These are phyloP conservation scores for Drosophila monieri DNA, from an alignment of 2,888 invertebrate genomes.

Conservation along the genomic window DNA sequence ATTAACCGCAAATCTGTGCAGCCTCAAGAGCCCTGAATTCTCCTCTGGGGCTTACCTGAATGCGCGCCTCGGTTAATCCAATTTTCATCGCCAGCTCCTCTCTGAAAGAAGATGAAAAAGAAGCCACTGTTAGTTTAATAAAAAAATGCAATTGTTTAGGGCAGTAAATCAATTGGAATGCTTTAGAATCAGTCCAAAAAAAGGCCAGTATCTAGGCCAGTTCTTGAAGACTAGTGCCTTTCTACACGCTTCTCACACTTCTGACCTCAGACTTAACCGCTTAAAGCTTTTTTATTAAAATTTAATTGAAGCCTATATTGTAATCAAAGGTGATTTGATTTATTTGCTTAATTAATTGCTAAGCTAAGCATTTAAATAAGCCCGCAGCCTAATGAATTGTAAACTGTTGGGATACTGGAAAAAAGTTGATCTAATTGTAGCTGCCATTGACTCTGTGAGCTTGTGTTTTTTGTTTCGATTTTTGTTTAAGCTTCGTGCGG, in stretches of 20 bases:
- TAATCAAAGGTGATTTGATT: constrained; percentile 51
- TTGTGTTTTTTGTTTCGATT: constrained; percentile 30
- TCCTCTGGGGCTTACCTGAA: constrained; percentile 89
- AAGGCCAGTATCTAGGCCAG: not conserved
- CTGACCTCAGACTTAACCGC: constrained; percentile 22
- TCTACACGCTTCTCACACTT: not conserved
- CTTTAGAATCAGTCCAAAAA: not conserved
- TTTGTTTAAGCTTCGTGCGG: constrained; percentile 43
- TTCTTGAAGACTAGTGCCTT: not conserved
- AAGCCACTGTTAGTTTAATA: constrained; percentile 11
- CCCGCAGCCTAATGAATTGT: constrained; percentile 49
- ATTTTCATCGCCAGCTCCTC: constrained; percentile 98
- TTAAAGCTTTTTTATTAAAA: constrained; percentile 15
- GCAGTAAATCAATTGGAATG: not conserved
- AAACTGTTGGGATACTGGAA: constrained; percentile 38
- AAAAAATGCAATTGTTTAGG: constrained; percentile 10
- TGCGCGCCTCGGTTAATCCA: constrained; percentile 96
- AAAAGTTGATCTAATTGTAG: constrained; percentile 65
- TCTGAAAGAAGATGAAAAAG: constrained; percentile 86
- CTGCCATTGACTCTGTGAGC: constrained; percentile 35
- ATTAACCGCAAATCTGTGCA: constrained; percentile 56
- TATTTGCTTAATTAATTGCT: constrained; percentile 70
- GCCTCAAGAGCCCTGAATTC: constrained; percentile 20
- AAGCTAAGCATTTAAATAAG: constrained; percentile 55
- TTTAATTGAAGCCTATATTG: constrained; percentile 24